Evolutionary conservation across 2,888 invertebrate species (phyloP), one percentile per base, ranked within the genome.

Genomic region (Cylloceria caligata): DNA sequence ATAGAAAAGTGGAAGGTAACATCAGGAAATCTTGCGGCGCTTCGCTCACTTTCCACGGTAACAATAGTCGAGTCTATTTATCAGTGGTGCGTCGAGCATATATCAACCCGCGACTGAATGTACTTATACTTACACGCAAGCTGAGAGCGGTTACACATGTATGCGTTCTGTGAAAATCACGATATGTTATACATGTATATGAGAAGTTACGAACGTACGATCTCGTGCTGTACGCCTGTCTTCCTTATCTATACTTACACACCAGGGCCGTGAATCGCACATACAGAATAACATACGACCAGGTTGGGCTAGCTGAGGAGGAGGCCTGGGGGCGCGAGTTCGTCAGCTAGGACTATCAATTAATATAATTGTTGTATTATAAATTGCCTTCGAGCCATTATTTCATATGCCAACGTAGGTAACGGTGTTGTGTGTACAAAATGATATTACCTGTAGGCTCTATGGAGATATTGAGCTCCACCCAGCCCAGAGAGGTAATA

Each of bases 1-100:
- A 69, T 16, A 49, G n/a, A 27, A 55, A 24, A 27, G 39, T 11
- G 45, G 71, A 65, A 74, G 42, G 62, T 62, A 71, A 71, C 67
- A 81, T 80, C 72, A 85, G 84, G 84, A 85, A 83, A 85, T 83
- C 84, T 81, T 77, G 83, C 69, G 77, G 82, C 69, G 84, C 78
- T 83, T 82, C 72, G 82, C 68, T 85, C 81, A 84, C 84, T 85
- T 85, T 85, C 84, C 84, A 76, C 73, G 78, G 75, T 84, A 85
- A 85, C 85, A 85, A 85, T 85, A 83, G 84, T 83, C 79, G 78
- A 73, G 84, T 81, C 85, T 83, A 85, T 85, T 85, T 85, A 85
- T 85, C 85, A 85, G 82, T 77, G 81, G 80, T 84, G 83, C 83
- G 81, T 83, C 81, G 81, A 57, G 80, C 83, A 85, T 85, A 83